Evolutionary conservation across 2,888 invertebrate genomes (phyloP).

Genomic region (Trissolcus brochymenae): DNA sequence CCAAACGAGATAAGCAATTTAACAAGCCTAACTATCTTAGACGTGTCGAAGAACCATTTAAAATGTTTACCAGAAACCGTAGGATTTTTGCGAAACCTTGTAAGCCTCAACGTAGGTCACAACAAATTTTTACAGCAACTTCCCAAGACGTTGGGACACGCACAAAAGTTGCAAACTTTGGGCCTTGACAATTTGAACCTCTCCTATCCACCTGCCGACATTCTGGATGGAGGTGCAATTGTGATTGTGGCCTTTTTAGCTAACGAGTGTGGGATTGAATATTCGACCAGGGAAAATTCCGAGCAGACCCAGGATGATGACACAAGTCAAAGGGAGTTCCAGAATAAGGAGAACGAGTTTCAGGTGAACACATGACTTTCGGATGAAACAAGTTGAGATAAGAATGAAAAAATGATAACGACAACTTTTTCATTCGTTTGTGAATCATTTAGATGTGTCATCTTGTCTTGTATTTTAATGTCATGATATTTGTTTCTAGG

Average conservation of each 20-base stretch:
- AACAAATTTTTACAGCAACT: conserved; percentile 80
- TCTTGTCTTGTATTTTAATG: conserved; percentile 53
- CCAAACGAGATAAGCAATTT: conserved; percentile 83
- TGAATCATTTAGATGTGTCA: background rate
- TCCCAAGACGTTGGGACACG: conserved; percentile 82
- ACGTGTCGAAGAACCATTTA: conserved; percentile 84
- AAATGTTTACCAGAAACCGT: conserved; percentile 81
- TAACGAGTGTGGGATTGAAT: conserved; percentile 77
- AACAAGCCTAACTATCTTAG: conserved; percentile 81
- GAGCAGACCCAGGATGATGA: conserved; percentile 62
- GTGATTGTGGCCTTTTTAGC: conserved; percentile 77
- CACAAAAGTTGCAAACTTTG: conserved; percentile 80
- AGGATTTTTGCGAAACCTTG: conserved; percentile 81
- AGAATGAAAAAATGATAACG: conserved; percentile 17
- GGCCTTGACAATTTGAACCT: conserved; percentile 81
- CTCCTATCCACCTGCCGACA: conserved; percentile 81
- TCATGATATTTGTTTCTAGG: conserved; percentile 77
- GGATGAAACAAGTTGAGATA: background rate
- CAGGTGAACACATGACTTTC: conserved; percentile 66
- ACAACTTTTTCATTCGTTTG: no score
- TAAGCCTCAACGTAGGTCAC: conserved; percentile 80
- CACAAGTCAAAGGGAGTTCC: conserved; percentile 60
- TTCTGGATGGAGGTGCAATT: conserved; percentile 80
- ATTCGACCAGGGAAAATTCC: conserved; percentile 75
- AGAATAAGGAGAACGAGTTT: conserved; percentile 68